Conservation (phyloP, 2,113 vertebrate genomes). For the Heterocephalus glaber region DNA sequence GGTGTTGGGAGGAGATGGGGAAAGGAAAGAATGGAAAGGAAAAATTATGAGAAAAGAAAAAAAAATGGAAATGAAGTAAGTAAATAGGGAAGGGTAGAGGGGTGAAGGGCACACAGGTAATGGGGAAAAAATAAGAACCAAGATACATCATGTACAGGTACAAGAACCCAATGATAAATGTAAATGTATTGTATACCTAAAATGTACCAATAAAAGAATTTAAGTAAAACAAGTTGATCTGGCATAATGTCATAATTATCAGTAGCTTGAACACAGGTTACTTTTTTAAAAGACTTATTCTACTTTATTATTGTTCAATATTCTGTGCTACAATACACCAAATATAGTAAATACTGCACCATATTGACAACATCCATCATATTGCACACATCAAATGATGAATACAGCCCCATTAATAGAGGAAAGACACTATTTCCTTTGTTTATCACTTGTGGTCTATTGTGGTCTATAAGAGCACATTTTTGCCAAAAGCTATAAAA, state of each 20-base stretch:
- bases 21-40: no score
- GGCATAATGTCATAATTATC: conserved; percentile 74
- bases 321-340: neutral
- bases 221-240: conserved; percentile 53
- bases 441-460: conserved; percentile 40
- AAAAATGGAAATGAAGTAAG: no score
- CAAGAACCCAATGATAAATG: no score
- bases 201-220: no score
- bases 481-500: conserved; percentile 28
- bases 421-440: conserved; percentile 11
- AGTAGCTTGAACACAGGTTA: conserved; percentile 28
- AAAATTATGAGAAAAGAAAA: no score
- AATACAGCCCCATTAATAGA: neutral
- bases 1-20: no score
- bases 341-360: neutral
- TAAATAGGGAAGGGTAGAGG: no score
- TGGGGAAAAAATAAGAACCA: no score
- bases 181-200: no score
- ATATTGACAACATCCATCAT: neutral
- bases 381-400: conserved; percentile 9
- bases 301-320: conserved; percentile 45
- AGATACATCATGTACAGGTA: no score
- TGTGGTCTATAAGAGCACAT: neutral
- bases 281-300: conserved; percentile 65
- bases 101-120: no score